Percentiles rank a stretch among this genome's conserved stretches.
phyloP scores from a whole-genome alignment of 2,113 vertebrate species.

The Apistogramma diplotaenia region DNA sequence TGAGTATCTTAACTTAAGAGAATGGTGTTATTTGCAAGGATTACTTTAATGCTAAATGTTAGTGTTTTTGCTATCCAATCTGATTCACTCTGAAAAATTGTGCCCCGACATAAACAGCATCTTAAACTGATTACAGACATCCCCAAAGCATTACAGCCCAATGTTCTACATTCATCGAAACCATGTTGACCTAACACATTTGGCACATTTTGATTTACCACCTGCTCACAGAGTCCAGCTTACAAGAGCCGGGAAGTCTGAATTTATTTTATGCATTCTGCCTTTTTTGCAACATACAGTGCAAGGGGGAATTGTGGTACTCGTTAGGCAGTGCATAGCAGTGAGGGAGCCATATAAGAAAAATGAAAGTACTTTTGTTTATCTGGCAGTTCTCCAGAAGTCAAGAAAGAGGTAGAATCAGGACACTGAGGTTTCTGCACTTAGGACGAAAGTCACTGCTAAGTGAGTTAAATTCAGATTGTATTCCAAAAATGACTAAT shows the following conservation, averaged over 20 bases:
- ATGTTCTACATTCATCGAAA: neutral
- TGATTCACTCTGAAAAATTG: neutral
- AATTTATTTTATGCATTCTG: conserved; percentile 11
- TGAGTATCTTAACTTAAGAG: no score
- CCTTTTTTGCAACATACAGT: conserved; percentile 4
- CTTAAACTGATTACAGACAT: neutral
- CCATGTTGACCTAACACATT: neutral
- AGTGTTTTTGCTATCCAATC: neutral
- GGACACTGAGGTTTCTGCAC: neutral
- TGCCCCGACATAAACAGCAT: neutral
- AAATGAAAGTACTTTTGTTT: neutral
- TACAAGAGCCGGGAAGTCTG: neutral
- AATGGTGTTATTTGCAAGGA: no score
- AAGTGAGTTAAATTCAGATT: neutral
- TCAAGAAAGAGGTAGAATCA: neutral
- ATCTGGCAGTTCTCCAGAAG: conserved; percentile 4
- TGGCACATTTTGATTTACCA: neutral
- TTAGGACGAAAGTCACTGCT: neutral
- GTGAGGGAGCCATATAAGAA: conserved; percentile 9
- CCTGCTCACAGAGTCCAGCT: neutral
- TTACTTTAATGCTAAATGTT: no score
- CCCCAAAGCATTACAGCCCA: neutral
- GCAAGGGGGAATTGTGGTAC: conserved; percentile 6
- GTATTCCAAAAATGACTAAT: neutral
- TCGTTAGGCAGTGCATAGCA: conserved; percentile 1